Conservation (phyloP, 2,888 invertebrate species). For the Quadriops clusia region DNA sequence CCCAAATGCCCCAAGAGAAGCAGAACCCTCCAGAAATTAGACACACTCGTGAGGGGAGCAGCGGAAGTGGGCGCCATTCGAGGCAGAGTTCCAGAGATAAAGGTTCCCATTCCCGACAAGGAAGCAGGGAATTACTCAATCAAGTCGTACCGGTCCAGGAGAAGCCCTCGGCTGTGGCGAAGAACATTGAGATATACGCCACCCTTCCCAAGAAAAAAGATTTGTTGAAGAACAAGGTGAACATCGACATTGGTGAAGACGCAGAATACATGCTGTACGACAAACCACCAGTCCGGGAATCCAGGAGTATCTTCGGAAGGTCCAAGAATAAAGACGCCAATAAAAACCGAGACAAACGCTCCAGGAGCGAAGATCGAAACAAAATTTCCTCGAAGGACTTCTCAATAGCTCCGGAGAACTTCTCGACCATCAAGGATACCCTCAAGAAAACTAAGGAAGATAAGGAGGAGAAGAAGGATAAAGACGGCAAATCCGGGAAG, state of each 20-base stretch:
- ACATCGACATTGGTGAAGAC: constrained; percentile 59
- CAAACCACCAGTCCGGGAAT: constrained; percentile 55
- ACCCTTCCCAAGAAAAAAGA: constrained; percentile 76
- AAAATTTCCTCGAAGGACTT: constrained; percentile 62
- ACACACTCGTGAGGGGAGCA: constrained; percentile 65
- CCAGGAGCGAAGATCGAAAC: constrained; percentile 76
- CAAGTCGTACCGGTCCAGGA: constrained; percentile 14
- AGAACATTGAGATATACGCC: constrained; percentile 82
- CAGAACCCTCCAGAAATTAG: constrained; percentile 49
- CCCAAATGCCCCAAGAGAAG: constrained; percentile 37
- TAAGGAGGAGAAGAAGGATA: constrained; percentile 46
- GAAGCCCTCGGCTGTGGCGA: constrained; percentile 32
- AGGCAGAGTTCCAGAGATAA: constrained; percentile 60
- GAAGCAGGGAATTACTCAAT: constrained; percentile 44
- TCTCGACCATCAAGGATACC: constrained; percentile 35
- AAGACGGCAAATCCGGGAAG: constrained; percentile 59
- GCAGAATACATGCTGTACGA: constrained; percentile 55
- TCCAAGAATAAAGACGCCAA: constrained; percentile 56
- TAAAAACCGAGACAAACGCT: constrained; percentile 66
- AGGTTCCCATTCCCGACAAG: constrained; percentile 50
- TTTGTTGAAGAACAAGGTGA: constrained; percentile 47
- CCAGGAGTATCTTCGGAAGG: constrained; percentile 54
- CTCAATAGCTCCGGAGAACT: constrained; percentile 46
- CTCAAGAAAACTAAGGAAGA: constrained; percentile 43
- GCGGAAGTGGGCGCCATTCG: constrained; percentile 59